These are phyloP conservation scores for Leptothorax acervorum DNA, from an alignment of 2,888 invertebrate genomes.

Conservation along the genomic window DNA sequence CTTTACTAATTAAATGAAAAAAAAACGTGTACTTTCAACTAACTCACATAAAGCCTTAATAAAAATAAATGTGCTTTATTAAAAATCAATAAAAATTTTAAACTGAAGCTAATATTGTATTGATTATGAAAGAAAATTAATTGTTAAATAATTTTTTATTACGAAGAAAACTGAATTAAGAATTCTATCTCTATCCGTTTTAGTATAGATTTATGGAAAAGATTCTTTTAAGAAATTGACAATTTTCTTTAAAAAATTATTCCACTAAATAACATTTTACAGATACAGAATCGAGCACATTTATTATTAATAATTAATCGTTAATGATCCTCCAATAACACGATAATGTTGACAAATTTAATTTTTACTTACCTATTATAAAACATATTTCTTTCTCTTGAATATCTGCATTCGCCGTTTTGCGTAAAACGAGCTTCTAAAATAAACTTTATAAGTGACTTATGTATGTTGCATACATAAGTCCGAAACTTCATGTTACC, in stretches of 20 bases:
- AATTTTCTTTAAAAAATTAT: neutral
- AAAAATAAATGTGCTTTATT: neutral
- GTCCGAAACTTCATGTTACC: neutral
- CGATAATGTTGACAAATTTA: too few relatives aligned
- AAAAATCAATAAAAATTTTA: neutral
- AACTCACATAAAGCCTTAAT: neutral
- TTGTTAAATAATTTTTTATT: neutral
- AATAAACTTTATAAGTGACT: neutral
- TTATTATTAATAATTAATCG: neutral
- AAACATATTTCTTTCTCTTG: neutral
- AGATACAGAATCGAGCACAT: neutral
- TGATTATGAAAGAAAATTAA: neutral
- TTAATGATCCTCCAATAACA: neutral
- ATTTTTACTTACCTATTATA: neutral
- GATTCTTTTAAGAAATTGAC: neutral
- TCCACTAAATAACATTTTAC: neutral
- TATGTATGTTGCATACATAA: neutral
- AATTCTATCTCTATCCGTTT: neutral
- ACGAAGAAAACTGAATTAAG: neutral
- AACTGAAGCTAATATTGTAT: neutral
- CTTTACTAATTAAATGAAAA: neutral
- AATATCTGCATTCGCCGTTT: neutral
- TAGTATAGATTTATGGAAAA: neutral
- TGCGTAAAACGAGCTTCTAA: neutral
- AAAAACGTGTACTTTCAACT: neutral